Evolutionary conservation across 2,888 invertebrate species (phyloP).

Genomic region (Onthophagus sagittarius): DNA sequence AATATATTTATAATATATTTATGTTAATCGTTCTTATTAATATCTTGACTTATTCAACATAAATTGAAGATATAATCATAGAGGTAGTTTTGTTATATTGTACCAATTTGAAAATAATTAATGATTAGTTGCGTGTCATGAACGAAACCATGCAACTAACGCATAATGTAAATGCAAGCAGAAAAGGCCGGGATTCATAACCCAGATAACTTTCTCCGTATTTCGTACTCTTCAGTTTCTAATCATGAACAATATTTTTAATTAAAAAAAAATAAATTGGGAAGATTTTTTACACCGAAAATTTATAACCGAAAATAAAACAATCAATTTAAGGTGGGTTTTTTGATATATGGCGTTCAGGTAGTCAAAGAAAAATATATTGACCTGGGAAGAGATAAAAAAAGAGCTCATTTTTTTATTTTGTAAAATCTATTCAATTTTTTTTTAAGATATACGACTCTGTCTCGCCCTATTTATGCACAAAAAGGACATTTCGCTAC

Average conservation of each 20-base stretch:
- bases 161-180: not conserved
- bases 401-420: not conserved
- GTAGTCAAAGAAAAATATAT: not conserved
- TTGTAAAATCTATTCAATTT: not conserved
- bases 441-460: not conserved
- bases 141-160: not conserved
- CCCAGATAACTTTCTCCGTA: not conserved
- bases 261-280: not conserved
- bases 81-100: no score
- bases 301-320: not conserved
- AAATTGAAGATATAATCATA: no score
- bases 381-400: not conserved
- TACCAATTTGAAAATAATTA: not conserved
- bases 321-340: not conserved
- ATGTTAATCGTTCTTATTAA: no score
- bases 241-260: not conserved
- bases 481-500: not conserved
- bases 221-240: not conserved
- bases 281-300: not conserved
- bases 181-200: not conserved
- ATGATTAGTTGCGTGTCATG: not conserved
- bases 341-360: not conserved
- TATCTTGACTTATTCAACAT: no score
- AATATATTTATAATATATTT: no score
- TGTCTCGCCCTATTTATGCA: not conserved